Evolutionary conservation across 2,113 vertebrate species (phyloP), one percentile per base, ranked within the genome.

Genomic region (Cygnus buccinator): DNA sequence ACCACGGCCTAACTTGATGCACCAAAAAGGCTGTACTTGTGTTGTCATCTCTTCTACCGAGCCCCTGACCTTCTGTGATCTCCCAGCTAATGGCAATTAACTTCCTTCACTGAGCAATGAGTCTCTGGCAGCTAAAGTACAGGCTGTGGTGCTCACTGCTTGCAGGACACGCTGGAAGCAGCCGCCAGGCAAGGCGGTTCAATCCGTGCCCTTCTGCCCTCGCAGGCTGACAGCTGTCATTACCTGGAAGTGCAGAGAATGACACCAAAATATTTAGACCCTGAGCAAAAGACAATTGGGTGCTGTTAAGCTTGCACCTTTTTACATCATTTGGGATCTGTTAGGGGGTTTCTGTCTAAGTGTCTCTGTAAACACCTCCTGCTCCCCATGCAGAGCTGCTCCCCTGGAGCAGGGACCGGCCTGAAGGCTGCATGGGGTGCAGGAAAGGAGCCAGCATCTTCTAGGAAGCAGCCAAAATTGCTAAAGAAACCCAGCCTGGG

Each of bases 1-100:
- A 7, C 19, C 28, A n/a, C 5, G 1, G 9, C 57, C 0, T 0
- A 78, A 23, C 25, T 50, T 5, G 2, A 28, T 37, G 21, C 13
- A n/a, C 13, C 7, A 29, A 41, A 44, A 58, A 22, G 14, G 3
- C 39, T 41, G 14, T 26, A n/a, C 74, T 52, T 63, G 22, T 33
- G 61, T 35, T 65, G 46, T 54, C 16, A 14, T 20, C 12, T 19
- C 25, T 54, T 46, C n/a, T 54, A 21, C 33, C 21, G 19, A 62
- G 10, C 37, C 23, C 31, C 29, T 9, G 8, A n/a, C 10, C 13
- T 33, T 33, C 55, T 5, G 31, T 41, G 15, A 11, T 50, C 67
- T 35, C 67, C 25, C 17, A 18, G 63, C 28, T 46, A 76, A 59
- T 33, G 21, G 59, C 19, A 57, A 57, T 50, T 52, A 39, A 26